A percentile compares a stretch with the other conserved stretches of the same genome.
phyloP scores from a whole-genome alignment of 2,113 vertebrate species.

The Cercopithecus mona region DNA sequence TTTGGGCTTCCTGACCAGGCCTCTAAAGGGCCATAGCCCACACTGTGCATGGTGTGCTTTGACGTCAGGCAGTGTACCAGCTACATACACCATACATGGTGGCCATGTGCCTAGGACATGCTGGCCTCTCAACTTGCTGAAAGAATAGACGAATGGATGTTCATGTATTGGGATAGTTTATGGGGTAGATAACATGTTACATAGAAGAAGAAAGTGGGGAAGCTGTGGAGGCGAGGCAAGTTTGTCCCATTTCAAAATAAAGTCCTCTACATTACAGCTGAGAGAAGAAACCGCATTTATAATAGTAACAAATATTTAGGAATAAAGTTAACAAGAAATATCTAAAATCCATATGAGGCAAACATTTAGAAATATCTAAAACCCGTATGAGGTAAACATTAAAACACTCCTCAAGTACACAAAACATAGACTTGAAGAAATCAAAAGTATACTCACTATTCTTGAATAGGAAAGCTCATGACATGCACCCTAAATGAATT shows the following conservation, averaged over 20 bases:
- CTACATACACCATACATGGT: neutral
- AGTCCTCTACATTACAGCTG: neutral
- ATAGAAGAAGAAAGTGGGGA: neutral
- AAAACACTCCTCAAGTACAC: neutral
- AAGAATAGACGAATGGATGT: neutral
- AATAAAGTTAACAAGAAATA: neutral
- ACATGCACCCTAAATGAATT: neutral
- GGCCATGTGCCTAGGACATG: neutral
- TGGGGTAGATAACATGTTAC: neutral
- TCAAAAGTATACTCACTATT: neutral
- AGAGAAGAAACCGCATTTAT: neutral
- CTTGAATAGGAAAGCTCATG: neutral
- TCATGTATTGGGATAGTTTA: neutral
- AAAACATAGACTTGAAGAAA: neutral
- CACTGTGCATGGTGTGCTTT: neutral
- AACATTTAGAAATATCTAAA: neutral
- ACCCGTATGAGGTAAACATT: neutral
- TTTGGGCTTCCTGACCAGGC: neutral
- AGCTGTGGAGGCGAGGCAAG: neutral
- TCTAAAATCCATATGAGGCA: neutral
- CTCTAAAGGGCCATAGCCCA: neutral
- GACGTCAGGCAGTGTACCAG: neutral
- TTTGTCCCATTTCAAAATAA: constrained; percentile 4
- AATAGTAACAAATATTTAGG: neutral
- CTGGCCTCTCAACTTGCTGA: neutral